These are phyloP conservation scores for Nixonia krombeini DNA, from an alignment of 1,140 invertebrate genomes.

Conservation along the genomic window DNA sequence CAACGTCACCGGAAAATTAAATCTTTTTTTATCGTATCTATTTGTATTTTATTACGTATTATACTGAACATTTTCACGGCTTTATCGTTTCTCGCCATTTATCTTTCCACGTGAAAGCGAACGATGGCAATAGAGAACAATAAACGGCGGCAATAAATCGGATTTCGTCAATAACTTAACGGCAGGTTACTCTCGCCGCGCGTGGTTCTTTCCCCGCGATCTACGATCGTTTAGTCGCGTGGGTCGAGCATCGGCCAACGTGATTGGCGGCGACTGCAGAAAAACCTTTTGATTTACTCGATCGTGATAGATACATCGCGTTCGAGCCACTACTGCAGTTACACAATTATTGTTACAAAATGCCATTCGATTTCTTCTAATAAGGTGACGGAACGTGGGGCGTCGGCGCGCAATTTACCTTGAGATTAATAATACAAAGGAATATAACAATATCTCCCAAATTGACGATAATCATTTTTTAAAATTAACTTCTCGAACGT, in stretches of 20 bases:
- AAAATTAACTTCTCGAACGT: too few species aligned
- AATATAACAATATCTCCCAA: too few species aligned
- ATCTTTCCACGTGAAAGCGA: too few species aligned
- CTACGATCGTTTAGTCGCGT: conserved; percentile 36
- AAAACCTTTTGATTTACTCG: conserved; percentile 35
- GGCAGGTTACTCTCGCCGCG: conserved; percentile 19
- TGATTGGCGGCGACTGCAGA: conserved; percentile 16
- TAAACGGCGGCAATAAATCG: conserved; percentile 2
- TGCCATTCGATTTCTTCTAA: conserved; percentile 37
- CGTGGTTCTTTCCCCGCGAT: conserved; percentile 23
- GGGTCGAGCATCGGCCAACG: conserved; percentile 13
- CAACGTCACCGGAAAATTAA: too few species aligned
- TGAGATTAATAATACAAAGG: too few species aligned
- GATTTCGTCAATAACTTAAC: conserved; percentile 5
- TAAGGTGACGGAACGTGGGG: conserved; percentile 39
- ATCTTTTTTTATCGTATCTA: too few species aligned
- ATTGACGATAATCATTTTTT: too few species aligned
- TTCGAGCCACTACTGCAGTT: conserved; percentile 34
- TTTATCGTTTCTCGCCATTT: too few species aligned
- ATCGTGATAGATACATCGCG: conserved; percentile 17
- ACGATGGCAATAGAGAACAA: too few species aligned
- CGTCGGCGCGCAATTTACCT: too few species aligned
- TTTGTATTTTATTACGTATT: too few species aligned
- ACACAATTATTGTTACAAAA: conserved; percentile 50
- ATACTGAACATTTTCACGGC: too few species aligned